Evolutionary conservation across 2,113 vertebrate genomes (phyloP).

Genomic region (Leptobrachium ailaonicum): DNA sequence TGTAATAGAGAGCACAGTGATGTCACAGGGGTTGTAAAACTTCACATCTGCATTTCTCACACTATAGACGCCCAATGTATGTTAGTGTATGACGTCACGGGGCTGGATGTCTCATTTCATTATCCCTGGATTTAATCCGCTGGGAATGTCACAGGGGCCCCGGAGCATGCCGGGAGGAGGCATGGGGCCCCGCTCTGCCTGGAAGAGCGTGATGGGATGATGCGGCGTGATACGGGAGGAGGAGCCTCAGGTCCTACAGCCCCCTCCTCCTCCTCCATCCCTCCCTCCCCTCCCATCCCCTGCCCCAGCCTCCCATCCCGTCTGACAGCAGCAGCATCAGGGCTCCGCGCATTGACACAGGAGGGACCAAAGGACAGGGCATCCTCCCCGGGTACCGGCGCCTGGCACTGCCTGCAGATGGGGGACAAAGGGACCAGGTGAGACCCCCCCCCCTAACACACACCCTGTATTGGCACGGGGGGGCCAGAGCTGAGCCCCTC

Average conservation of each 20-base stretch:
- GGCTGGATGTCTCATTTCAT: too few species aligned
- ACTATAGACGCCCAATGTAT: too few species aligned
- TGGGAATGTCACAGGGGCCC: too few species aligned
- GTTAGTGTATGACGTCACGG: too few species aligned
- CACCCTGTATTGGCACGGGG: background rate
- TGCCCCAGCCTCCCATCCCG: background rate
- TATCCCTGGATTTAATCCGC: too few species aligned
- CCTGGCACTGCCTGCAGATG: constrained; percentile 18
- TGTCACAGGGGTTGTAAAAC: too few species aligned
- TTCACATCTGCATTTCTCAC: too few species aligned
- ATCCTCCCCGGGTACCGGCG: background rate
- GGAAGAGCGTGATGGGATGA: too few species aligned
- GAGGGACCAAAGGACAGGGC: background rate
- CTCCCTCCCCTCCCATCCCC: constrained; percentile 26
- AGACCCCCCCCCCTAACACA: background rate
- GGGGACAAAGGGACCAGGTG: constrained; percentile 52
- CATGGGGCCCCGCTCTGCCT: too few species aligned
- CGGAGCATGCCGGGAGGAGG: background rate
- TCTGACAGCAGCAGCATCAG: background rate
- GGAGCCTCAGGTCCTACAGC: too few species aligned
- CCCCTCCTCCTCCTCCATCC: background rate
- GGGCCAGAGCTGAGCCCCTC: background rate
- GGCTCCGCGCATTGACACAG: background rate
- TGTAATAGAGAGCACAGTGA: too few species aligned
- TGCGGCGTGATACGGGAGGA: too few species aligned